These are phyloP conservation scores for Crotalus tigris DNA, from an alignment of 2,113 vertebrate genomes.

Conservation along the genomic window DNA sequence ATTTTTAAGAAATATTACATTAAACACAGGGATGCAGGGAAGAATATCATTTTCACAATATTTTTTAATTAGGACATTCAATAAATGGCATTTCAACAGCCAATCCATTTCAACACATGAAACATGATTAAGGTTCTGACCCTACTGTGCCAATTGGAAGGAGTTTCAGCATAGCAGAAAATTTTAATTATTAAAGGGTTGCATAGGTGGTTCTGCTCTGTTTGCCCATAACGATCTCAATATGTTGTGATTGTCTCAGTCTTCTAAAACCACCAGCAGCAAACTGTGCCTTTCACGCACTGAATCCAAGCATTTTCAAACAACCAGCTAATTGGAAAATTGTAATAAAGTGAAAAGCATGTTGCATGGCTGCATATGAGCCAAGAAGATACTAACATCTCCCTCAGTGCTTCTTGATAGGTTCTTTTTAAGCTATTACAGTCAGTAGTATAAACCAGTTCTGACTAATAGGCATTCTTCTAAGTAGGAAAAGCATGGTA, in stretches of 20 bases:
- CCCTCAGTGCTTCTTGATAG: constrained; percentile 51
- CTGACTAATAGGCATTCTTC: constrained; percentile 32
- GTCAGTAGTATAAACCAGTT: constrained; percentile 38
- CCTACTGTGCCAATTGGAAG: constrained; percentile 52
- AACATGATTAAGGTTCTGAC: constrained; percentile 48
- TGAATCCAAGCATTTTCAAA: constrained; percentile 43
- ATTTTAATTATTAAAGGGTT: constrained; percentile 67
- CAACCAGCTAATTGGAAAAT: constrained; percentile 58
- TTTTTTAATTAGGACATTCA: constrained; percentile 46
- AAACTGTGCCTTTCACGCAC: constrained; percentile 45
- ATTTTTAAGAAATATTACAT: constrained; percentile 24
- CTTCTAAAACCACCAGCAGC: constrained; percentile 48
- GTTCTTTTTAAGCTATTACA: constrained; percentile 49
- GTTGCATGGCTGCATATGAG: constrained; percentile 30
- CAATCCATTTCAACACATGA: constrained; percentile 47
- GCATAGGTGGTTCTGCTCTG: constrained; percentile 60
- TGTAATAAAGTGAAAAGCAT: constrained; percentile 48
- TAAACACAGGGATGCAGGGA: not conserved
- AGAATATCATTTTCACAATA: constrained; percentile 26
- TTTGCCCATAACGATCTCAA: constrained; percentile 61
- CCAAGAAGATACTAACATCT: constrained; percentile 42
- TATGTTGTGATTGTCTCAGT: constrained; percentile 53
- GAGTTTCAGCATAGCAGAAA: constrained; percentile 62
- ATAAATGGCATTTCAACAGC: constrained; percentile 27
- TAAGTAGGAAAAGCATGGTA: constrained; percentile 40